phyloP scores from a whole-genome alignment of 1,140 invertebrate genomes.

The Octopus sinensis region DNA sequence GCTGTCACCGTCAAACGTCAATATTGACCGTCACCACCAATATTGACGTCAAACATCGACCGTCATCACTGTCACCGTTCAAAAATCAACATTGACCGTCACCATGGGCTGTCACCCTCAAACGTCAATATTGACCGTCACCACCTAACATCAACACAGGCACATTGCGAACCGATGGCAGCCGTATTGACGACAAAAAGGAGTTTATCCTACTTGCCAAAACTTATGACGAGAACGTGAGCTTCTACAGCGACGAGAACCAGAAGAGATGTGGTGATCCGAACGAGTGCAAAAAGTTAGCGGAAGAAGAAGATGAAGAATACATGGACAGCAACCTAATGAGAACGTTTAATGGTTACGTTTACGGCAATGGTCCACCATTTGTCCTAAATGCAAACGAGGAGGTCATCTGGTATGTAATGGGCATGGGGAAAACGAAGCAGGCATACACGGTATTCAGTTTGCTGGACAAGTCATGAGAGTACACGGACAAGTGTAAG shows the following conservation, averaged over 20 bases:
- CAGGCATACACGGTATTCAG: conserved; percentile 33
- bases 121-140: too few species aligned
- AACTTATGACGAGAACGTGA: conserved; percentile 43
- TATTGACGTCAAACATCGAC: too few species aligned
- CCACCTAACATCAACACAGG: conserved; percentile 11
- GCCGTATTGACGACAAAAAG: conserved; percentile 35
- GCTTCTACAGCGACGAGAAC: conserved; percentile 37
- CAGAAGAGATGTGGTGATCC: conserved; percentile 21
- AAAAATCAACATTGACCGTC: too few species aligned
- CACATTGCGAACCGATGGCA: conserved; percentile 23
- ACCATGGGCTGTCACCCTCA: too few species aligned
- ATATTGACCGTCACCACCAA: too few species aligned
- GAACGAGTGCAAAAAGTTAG: conserved; percentile 10
- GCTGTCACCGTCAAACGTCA: too few species aligned
- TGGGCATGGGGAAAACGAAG: conserved; percentile 36
- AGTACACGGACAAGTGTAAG: too few species aligned
- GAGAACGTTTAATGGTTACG: conserved; percentile 42
- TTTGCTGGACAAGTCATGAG: conserved; percentile 27
- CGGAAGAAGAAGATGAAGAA: conserved; percentile 13
- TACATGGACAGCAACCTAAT: conserved; percentile 28
- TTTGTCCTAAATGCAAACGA: conserved; percentile 32
- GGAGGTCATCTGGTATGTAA: conserved; percentile 37
- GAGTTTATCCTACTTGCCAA: conserved; percentile 37
- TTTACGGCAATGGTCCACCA: conserved; percentile 40
- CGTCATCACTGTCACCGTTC: too few species aligned